Base-by-base conservation (phyloP, 2,113 vertebrate species). In the Malurus melanocephalus region DNA sequence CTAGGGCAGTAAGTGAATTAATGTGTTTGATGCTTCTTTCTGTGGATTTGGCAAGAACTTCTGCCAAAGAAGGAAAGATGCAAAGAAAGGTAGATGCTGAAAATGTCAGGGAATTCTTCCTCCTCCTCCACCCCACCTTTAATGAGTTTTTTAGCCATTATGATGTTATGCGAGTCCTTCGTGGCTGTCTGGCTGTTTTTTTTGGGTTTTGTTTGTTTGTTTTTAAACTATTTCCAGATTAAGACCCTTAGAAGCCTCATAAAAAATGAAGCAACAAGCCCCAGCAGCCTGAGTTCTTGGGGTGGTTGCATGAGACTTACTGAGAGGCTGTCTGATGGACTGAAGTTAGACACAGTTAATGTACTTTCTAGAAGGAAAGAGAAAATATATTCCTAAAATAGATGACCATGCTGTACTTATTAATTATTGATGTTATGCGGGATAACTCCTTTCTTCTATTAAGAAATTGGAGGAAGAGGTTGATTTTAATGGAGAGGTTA, bases 301-400 rank as follows among this genome's bases (percentile, higher is more conserved):
- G 13, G 21, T 4, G 1, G 3, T 65, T 79, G n/a, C 12, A 3
- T 35, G 53, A n/a, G 30, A 8, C 53, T 82, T 30, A 14, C 17
- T 4, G 2, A 10, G 26, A 75, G 24, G 4, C 30, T 76, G 24
- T 35, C 40, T 75, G 49, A 49, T 28, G 5, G 24, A 60, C 24
- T 71, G 13, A 20, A 59, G 26, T 75, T 89, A 65, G 66, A 84
- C 43, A 61, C 30, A 65, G 38, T 18, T 67, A 38, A 71, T 59
- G 43, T 67, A 9, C 27, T 86, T 85, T 88, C 30, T 65, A 59
- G 55, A 93, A 91, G 51, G 33, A 59, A 77, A 80, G 48, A 85
- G 67, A 81, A 88, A 88, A 79, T 13, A 62, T 60, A 68, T 90
- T 71, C 48, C 71, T 66, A 48, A 68, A 95, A 93, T 77, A 94